Base-by-base conservation (phyloP, 2,888 invertebrate genomes). In the Abscondita cerata region DNA sequence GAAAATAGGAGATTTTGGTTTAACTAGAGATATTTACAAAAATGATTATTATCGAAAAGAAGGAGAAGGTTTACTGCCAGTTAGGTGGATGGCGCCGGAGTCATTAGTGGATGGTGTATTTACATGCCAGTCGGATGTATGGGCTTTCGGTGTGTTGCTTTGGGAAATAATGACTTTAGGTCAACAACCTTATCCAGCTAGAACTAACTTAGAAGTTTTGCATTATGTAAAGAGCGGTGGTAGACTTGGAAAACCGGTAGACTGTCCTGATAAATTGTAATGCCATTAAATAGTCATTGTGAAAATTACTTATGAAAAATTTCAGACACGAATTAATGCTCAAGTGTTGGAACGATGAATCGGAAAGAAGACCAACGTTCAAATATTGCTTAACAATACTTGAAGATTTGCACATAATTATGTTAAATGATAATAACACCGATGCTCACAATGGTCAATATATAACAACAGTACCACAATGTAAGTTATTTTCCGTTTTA, bases 51-150 rank as follows among this genome's bases (percentile, higher is more conserved):
- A 98, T 76, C 86, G 97, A 66, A 97, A 98, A 80, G 96, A 96
- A 81, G 93, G 94, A 1, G 90, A 91, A 83, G 89, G 96, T 0
- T 81, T 97, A 46, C 80, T 98, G 52, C 98, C 98, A 1, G 96
- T 98, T 0, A 85, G 97, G 38, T 98, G 98, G 98, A 98, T 99
- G 97, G 91, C 97, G 0, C 98, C 98, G 1, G 99, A 99, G 81
- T 95, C 96, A 18, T 82, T 98, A 9, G 90, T 95, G 1, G 97
- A 98, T 77, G 97, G 98, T 0, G 92, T 98, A 0, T 99, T 98
- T 78, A 96, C 97, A 0, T 93, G 93, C 51, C 97, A 98, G 77
- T 95, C 96, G 0, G 98, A 98, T 79, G 96, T 98, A 2, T 98
- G 98, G 98, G 90, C 95, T 0, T 95, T 95, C 82, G 94, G 92